phyloP scores from a whole-genome alignment of 2,113 vertebrate species.

The Rhea americana region DNA sequence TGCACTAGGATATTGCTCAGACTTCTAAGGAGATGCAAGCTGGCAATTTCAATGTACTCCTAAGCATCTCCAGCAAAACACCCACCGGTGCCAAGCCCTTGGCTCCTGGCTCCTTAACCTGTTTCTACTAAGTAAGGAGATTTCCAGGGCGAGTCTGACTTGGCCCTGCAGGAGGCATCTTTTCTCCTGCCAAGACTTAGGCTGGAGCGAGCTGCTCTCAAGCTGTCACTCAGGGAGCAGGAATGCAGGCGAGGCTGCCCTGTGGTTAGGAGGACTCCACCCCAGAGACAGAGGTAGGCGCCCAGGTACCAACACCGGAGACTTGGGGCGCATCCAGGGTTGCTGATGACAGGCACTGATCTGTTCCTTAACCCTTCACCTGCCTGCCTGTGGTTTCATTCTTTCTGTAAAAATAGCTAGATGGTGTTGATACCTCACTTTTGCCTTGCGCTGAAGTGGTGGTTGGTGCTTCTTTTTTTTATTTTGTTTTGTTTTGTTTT shows the following conservation, averaged over 20 bases:
- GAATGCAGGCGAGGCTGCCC: slow-evolving; percentile 81
- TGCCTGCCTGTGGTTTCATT: background rate
- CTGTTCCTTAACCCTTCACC: slow-evolving; percentile 44
- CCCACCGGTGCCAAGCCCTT: slow-evolving; percentile 47
- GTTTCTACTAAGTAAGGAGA: slow-evolving; percentile 57
- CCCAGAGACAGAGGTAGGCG: slow-evolving; percentile 75
- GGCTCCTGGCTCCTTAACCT: slow-evolving; percentile 39
- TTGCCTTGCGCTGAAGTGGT: background rate
- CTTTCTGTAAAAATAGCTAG: rapidly evolving
- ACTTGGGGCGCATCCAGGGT: slow-evolving; percentile 73
- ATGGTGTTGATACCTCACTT: rapidly evolving
- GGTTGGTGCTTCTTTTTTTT: background rate
- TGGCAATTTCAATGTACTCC: background rate
- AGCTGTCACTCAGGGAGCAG: slow-evolving; percentile 80
- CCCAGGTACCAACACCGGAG: slow-evolving; percentile 78
- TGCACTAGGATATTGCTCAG: background rate
- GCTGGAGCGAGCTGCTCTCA: slow-evolving; percentile 56
- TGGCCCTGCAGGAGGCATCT: slow-evolving; percentile 66
- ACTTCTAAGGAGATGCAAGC: slow-evolving; percentile 60
- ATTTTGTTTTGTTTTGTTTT: too few relatives aligned
- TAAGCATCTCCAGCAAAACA: slow-evolving; percentile 42
- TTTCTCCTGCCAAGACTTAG: slow-evolving; percentile 37
- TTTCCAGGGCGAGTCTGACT: slow-evolving; percentile 56
- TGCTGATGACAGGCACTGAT: slow-evolving; percentile 68
- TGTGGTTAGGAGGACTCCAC: slow-evolving; percentile 78